Base-by-base conservation (phyloP, 1,140 invertebrate species). In the Octopus bimaculoides region DNA sequence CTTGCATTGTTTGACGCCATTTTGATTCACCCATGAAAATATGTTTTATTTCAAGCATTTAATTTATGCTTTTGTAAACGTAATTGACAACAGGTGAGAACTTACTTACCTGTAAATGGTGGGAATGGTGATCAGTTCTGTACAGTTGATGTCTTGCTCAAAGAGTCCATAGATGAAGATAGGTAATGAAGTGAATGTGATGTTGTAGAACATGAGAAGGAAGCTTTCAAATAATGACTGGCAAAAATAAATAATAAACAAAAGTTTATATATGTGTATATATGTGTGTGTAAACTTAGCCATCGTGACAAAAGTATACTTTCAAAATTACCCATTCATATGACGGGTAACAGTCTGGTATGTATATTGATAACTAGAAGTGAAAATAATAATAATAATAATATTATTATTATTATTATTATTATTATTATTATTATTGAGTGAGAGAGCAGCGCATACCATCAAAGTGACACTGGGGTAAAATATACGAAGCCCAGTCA, bases 141-240 rank as follows among this genome's bases (percentile, higher is more conserved):
- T 81, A 73, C 83, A 80, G 5, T 95, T 93, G 79, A 95, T 94
- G 86, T 95, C 93, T 91, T 96, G 94, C 91, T 99, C 97, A 88
- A 97, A 97, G 77, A 98, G 93, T 78, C 94, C 94, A 93, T 90
- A 86, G 54, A 88, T 82, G 41, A 90, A 82, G 71, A 89, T 90
- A 8, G 89, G 89, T 54, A 90, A 80, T 12, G 89, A 86, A 6
- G 89, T 89, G 75, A 89, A 88, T 4, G 88, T 86, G 53, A 89
- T 87, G 85, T 90, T 90, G 83, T 87, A 90, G 77, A 89, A 89
- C 83, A 87, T 84, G 17, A 90, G 83, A 77, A 84, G 87, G 77
- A 87, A 88, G 20, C 85, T 82, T 75, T 88, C 88, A 84, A 84
- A 89, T 52, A 90, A n/a, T 9, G 89, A 84, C 89, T 90, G 86